Evolutionary conservation across 2,888 invertebrate genomes (phyloP), one percentile per base, ranked within the genome.

Genomic region (Tromatobia lineatoria): DNA sequence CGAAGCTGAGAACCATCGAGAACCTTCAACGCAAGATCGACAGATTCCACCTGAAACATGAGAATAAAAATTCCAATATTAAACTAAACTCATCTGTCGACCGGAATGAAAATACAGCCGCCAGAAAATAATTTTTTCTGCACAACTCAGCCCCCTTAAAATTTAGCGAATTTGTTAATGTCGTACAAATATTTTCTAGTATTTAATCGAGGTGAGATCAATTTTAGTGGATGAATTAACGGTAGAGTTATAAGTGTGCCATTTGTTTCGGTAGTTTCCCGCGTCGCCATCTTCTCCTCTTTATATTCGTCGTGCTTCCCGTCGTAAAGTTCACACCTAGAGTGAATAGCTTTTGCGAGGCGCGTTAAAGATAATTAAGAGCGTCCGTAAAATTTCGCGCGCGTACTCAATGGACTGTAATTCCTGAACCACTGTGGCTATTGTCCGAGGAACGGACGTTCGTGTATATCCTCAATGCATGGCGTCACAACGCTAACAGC

Each of bases 1-100:
- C 97, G 96, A 7, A 97, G 94, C 83, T 97, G 95, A 88, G 96
- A 96, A 1, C 98, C 99, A 94, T 99, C 99, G 66, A 99, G 94
- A 85, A 99, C 95, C 84, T 98, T 97, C 76, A 99, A 93, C 0
- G 99, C 99, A 90, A 99, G 94, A 45, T 98, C 96, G 1, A 99
- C 99, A 4, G 99, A 99, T 94, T 99, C 99, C 77, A 96, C 94
- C 96, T 97, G 92, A 52, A 94, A 93, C 70, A 69, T 86, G 84
- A 80, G 69, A 87, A 74, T 38, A 45, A 45, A 38, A 38, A 38
- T 1, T 4, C 4, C 7, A 38, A 8, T 8, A 8, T 38, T 38
- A 38, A 38, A 6, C 1, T 1, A 38, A 38, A 38, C 1, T 38
- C 7, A 4, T 8, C 34, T 6, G 8, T 38, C 34, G 8, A 38